These are phyloP conservation scores for Bombus confusus DNA, from an alignment of 1,140 invertebrate genomes.

Conservation along the genomic window DNA sequence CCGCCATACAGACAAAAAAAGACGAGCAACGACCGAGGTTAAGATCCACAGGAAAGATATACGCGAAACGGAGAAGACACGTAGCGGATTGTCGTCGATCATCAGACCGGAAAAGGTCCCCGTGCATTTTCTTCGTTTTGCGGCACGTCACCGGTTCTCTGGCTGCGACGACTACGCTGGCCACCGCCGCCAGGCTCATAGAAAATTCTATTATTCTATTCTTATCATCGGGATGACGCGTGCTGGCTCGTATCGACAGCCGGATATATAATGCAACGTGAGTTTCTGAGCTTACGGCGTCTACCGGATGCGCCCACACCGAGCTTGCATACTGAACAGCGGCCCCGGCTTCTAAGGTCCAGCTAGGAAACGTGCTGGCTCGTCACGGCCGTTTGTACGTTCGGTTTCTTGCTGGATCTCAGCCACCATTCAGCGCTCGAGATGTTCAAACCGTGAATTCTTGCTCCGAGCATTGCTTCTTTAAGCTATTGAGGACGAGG, in stretches of 20 bases:
- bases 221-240: slow-evolving; percentile 70
- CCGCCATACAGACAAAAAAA: slow-evolving; percentile 56
- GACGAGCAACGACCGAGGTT: slow-evolving; percentile 26
- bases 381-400: slow-evolving; percentile 43
- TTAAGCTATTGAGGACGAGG: too few relatives aligned
- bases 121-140: slow-evolving; percentile 54
- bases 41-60: slow-evolving; percentile 61
- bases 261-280: slow-evolving; percentile 81
- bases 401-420: not conserved
- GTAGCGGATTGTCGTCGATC: slow-evolving; percentile 51
- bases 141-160: slow-evolving; percentile 33
- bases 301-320: slow-evolving; percentile 77
- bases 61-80: slow-evolving; percentile 51
- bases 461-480: not conserved
- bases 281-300: slow-evolving; percentile 72
- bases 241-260: slow-evolving; percentile 69
- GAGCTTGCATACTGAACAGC: slow-evolving; percentile 79
- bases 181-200: slow-evolving; percentile 51
- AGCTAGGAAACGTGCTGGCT: slow-evolving; percentile 74
- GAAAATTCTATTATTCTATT: slow-evolving; percentile 76
- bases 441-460: not conserved
- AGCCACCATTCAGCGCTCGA: not conserved
- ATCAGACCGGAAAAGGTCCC: slow-evolving; percentile 37
- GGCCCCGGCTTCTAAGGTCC: slow-evolving; percentile 57
- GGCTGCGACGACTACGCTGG: not conserved